Conservation (phyloP, 2,113 vertebrate species). For the Vulpes lagopus region DNA sequence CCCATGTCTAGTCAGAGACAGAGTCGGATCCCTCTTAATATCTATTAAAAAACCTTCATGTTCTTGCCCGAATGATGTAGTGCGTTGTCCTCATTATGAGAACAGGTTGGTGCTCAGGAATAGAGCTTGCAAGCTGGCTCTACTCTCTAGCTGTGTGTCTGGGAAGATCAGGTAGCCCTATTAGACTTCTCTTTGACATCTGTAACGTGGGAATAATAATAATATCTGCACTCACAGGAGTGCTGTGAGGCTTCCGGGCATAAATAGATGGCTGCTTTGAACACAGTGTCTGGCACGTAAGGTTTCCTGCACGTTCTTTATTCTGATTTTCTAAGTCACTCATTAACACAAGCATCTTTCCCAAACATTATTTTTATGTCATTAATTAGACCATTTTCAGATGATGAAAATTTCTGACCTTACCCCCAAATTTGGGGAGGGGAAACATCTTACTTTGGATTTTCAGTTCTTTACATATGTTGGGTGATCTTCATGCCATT, state of each 20-base stretch:
- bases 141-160: not conserved
- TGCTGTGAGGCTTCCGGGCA: not conserved
- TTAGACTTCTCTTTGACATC: not conserved
- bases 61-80: not conserved
- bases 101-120: not conserved
- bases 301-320: not conserved
- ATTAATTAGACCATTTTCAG: not conserved
- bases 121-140: not conserved
- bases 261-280: not conserved
- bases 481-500: not conserved
- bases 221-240: not conserved
- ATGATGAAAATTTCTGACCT: not conserved
- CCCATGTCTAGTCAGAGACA: not conserved
- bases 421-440: not conserved
- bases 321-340: not conserved
- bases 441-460: not conserved
- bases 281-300: not conserved
- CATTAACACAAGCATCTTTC: not conserved
- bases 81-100: not conserved
- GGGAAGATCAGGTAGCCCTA: not conserved
- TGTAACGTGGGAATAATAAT: not conserved
- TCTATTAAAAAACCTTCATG: not conserved
- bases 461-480: not conserved
- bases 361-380: not conserved
- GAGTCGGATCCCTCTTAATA: not conserved